A percentile compares a stretch with the other conserved stretches of the same genome.
Conservation (phyloP, 2,797 vertebrate genomes). For the Silurus lanzhouensis region DNA sequence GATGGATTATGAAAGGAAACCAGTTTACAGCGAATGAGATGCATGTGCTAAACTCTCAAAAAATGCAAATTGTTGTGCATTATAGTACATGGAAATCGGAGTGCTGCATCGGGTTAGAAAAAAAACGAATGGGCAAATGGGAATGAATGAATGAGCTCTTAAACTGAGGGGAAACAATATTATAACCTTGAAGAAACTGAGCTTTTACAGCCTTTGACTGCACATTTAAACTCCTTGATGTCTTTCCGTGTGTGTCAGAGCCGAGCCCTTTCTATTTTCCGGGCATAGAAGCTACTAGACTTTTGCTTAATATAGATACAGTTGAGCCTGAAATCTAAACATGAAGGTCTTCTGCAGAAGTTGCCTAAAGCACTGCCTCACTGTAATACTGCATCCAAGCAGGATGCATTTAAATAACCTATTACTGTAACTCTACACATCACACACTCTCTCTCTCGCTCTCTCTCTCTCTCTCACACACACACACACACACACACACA, state of each 20-base stretch:
- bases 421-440: constrained; percentile 32
- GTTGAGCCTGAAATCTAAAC: constrained; percentile 14
- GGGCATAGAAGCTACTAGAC: not conserved
- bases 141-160: not conserved
- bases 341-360: constrained; percentile 32
- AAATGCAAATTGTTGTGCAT: not conserved
- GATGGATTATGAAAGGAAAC: not conserved
- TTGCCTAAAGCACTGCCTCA: constrained; percentile 36
- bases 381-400: constrained; percentile 11
- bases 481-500: constrained; percentile 6
- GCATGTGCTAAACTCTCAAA: not conserved
- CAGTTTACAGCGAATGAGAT: not conserved
- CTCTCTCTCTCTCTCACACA: constrained; percentile 6
- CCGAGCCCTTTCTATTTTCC: not conserved
- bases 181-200: constrained; percentile 1
- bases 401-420: constrained; percentile 38
- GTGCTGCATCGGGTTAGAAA: not conserved
- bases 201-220: not conserved
- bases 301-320: constrained; percentile 7
- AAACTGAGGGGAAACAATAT: not conserved
- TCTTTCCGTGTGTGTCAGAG: not conserved
- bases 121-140: not conserved
- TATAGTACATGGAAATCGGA: not conserved
- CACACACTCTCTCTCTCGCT: constrained; percentile 6
- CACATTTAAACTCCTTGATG: not conserved